These are phyloP conservation scores for Epirrita christyi DNA, from an alignment of 2,888 invertebrate genomes.

Conservation along the genomic window DNA sequence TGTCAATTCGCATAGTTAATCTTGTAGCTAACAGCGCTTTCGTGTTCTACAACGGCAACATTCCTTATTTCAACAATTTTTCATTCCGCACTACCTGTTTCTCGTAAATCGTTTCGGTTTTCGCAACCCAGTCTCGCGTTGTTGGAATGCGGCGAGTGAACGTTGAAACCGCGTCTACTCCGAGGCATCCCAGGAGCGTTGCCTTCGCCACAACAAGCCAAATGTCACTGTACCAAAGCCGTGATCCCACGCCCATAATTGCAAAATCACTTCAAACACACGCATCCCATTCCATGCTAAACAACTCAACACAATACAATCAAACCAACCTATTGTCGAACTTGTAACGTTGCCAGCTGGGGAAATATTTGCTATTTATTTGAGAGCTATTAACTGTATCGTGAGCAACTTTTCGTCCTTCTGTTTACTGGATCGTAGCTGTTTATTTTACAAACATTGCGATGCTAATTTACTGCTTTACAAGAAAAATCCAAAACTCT, in stretches of 20 bases:
- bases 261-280: constrained; percentile 42
- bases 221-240: constrained; percentile 74
- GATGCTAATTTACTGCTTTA: constrained; percentile 23
- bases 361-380: constrained; percentile 55
- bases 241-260: constrained; percentile 56
- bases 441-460: constrained; percentile 34
- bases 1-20: background rate
- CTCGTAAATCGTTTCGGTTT: constrained; percentile 51
- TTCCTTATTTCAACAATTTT: constrained; percentile 24
- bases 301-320: constrained; percentile 33
- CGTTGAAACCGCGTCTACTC: constrained; percentile 59
- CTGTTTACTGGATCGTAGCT: constrained; percentile 44
- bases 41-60: constrained; percentile 9
- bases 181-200: constrained; percentile 61
- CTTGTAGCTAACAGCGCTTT: constrained; percentile 3
- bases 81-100: constrained; percentile 34
- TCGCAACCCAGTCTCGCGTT: constrained; percentile 56
- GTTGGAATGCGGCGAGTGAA: constrained; percentile 77
- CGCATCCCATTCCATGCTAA: constrained; percentile 33
- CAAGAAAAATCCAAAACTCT: constrained; percentile 21
- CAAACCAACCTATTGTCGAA: constrained; percentile 40
- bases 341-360: constrained; percentile 53
- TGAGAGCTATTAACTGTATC: constrained; percentile 50
- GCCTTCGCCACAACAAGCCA: constrained; percentile 56
- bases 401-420: constrained; percentile 47